Evolutionary conservation across 2,888 invertebrate genomes (phyloP), one percentile per base, ranked within the genome.

Genomic region (Andrena bucephala): DNA sequence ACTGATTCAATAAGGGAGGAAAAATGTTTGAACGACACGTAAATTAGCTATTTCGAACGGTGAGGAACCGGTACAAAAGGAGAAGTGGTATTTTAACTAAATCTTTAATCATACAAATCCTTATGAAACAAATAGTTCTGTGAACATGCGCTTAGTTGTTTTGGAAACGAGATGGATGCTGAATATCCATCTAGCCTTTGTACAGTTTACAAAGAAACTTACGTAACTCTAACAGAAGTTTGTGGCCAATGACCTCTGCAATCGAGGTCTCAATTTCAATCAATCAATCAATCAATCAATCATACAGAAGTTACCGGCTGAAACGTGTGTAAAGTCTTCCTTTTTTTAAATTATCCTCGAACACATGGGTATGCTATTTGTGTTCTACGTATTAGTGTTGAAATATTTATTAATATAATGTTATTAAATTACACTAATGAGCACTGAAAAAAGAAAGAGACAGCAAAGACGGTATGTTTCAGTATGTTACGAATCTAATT

Each of bases 401-500:
- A 88, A 89, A 87, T 86, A 77, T 87, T 87, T 89, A 89, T 89
- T 89, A 87, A 84, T 84, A 85, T 80, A 76, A 77, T 77, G 77
- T 89, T 87, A 85, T 85, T 89, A 89, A 89, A 89, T 87, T 89
- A 89, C 89, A 88, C 84, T 89, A 87, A 84, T 81, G 86, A 89
- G 85, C 77, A 82, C 71, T 77, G 81, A 85, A 79, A 84, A 76
- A 67, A 74, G 31, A 80, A 74, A 65, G 69, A 81, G 77, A 65
- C 77, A 66, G 73, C 73, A 63, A 77, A 36, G 63, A 77, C 72
- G 67, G 52, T 70, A 52, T 62, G 66, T 78, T 82, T 76, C 66
- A 57, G 69, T 84, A 82, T 50, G 33, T 69, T 75, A 29, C 66
- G 79, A 69, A 73, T 83, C 73, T 84, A 83, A 69, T 79, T 72